Conservation (phyloP, 1,140 invertebrate species). For the Drosophila tristis region DNA sequence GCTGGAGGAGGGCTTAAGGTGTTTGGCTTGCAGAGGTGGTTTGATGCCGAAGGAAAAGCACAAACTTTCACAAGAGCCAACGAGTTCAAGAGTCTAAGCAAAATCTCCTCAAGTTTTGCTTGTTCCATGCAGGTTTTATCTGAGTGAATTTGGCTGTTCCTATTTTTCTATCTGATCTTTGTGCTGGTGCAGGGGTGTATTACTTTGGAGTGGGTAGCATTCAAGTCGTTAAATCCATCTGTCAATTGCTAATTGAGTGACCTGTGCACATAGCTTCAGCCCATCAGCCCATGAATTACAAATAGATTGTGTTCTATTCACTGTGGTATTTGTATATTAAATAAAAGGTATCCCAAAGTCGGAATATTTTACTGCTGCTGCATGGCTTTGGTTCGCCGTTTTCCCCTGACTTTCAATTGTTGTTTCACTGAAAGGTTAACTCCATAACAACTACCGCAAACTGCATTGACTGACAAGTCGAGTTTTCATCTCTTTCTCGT, state of each 20-base stretch:
- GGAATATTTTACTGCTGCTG: no score
- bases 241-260: no score
- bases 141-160: neutral
- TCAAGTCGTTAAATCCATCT: no score
- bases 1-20: no score
- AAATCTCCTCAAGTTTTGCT: conserved; percentile 32
- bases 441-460: conserved; percentile 53
- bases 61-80: conserved; percentile 21
- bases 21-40: no score
- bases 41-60: neutral
- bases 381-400: no score
- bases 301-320: no score
- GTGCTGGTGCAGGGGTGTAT: neutral
- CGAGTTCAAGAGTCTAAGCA: conserved; percentile 10
- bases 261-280: no score
- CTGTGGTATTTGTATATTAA: no score
- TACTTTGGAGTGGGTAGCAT: neutral
- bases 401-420: conserved; percentile 10
- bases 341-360: no score
- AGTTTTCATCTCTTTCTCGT: conserved; percentile 55
- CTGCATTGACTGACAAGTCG: conserved; percentile 71
- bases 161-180: neutral
- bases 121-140: conserved; percentile 17
- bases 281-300: no score
- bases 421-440: conserved; percentile 41